These are phyloP conservation scores for Biston betularia DNA, from an alignment of 2,888 invertebrate genomes.

Conservation along the genomic window DNA sequence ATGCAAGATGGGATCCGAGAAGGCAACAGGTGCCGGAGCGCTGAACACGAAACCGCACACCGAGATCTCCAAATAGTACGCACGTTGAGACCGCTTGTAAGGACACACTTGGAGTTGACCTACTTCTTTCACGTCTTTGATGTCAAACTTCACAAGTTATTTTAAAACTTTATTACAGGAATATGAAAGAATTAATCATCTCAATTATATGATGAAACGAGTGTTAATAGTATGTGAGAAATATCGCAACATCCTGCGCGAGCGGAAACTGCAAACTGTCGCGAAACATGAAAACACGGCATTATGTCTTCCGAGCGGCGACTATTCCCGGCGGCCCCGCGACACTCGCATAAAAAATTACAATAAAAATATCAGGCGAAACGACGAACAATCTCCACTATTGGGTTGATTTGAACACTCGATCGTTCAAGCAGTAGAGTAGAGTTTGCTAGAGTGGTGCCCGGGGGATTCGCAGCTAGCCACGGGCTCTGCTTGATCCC, in stretches of 20 bases:
- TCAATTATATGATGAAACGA: conserved; percentile 29
- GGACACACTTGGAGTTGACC: conserved; percentile 17
- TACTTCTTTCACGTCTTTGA: conserved; percentile 35
- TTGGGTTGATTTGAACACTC: no score
- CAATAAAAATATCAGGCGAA: not conserved
- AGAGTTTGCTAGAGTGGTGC: no score
- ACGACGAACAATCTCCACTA: no score
- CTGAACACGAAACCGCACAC: conserved; percentile 15
- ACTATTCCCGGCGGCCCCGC: not conserved
- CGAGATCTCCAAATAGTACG: not conserved
- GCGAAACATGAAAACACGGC: conserved; percentile 32
- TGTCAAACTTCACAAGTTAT: conserved; percentile 27
- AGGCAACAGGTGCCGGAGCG: conserved; percentile 18
- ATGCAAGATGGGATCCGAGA: conserved; percentile 14
- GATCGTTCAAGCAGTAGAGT: no score
- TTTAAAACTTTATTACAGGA: conserved; percentile 39
- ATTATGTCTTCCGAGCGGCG: conserved; percentile 18
- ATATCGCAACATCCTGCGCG: conserved; percentile 38
- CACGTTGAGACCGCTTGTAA: conserved; percentile 13
- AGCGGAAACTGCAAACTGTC: conserved; percentile 30
- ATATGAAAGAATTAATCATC: conserved; percentile 34
- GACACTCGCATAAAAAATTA: conserved; percentile 6
- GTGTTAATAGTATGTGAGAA: conserved; percentile 27
- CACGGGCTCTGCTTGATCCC: no score
- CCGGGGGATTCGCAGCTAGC: no score